A percentile compares a stretch with the other conserved stretches of the same genome.
Evolutionary conservation across 2,888 invertebrate species (phyloP).

Genomic region (Sinelater perroti): DNA sequence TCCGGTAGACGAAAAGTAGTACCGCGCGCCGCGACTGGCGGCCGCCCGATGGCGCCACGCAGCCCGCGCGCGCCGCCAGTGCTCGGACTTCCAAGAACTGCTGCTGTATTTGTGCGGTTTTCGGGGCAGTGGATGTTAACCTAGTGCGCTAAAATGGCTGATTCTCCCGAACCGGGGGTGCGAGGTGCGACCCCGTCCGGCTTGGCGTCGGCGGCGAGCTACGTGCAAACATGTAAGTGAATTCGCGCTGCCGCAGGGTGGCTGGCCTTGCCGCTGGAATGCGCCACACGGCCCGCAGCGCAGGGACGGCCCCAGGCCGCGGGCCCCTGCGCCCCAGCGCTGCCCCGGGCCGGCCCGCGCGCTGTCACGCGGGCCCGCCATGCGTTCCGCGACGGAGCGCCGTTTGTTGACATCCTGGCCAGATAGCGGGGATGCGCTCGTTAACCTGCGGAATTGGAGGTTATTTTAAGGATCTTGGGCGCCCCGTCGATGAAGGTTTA

Average conservation of each 20-base stretch:
- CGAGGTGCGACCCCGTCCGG: conserved; percentile 50
- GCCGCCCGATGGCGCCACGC: conserved; percentile 6
- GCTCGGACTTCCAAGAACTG: conserved; percentile 35
- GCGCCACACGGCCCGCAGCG: conserved; percentile 20
- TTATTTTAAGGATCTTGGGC: too few relatives aligned
- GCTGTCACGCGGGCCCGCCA: conserved; percentile 7
- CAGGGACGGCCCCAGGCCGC: conserved; percentile 2
- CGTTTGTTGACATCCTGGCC: background rate
- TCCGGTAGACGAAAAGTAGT: conserved; percentile 7
- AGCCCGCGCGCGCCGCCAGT: conserved; percentile 10
- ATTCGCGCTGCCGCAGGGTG: conserved; percentile 38
- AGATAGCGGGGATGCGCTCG: background rate
- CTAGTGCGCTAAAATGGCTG: conserved; percentile 48
- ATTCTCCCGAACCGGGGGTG: conserved; percentile 50
- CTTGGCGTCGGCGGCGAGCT: conserved; percentile 50
- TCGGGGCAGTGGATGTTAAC: conserved; percentile 43
- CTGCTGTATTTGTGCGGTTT: conserved; percentile 39
- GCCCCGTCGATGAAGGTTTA: too few relatives aligned
- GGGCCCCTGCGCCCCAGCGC: background rate
- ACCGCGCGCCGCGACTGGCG: background rate
- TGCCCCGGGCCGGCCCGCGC: background rate
- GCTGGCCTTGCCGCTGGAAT: conserved; percentile 43
- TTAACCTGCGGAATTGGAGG: background rate
- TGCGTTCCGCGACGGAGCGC: conserved; percentile 2
- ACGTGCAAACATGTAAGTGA: conserved; percentile 54